Evolutionary conservation across 2,888 invertebrate species (phyloP).

Genomic region (Melanostoma scalare): DNA sequence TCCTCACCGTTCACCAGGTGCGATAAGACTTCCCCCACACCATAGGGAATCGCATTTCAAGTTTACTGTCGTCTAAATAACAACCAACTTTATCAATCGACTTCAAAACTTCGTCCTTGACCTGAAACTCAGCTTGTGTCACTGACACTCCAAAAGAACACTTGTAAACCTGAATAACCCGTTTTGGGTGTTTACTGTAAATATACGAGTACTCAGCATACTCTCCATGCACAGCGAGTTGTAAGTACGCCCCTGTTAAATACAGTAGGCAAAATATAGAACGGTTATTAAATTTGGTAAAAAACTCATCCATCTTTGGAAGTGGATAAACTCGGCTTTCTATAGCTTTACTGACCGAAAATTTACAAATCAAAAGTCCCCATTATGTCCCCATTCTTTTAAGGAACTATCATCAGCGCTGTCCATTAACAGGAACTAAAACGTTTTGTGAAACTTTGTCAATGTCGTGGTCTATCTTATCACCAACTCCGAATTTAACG

Average conservation of each 20-base stretch:
- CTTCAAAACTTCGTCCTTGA: slow-evolving; percentile 43
- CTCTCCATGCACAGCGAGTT: neutral
- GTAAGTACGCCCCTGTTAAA: neutral
- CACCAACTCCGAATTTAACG: neutral
- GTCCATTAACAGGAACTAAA: neutral
- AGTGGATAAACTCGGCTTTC: slow-evolving; percentile 40
- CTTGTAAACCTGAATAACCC: slow-evolving; percentile 10
- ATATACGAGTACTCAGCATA: neutral
- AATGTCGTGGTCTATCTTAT: neutral
- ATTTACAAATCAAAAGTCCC: neutral
- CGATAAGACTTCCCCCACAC: neutral
- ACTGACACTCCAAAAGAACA: slow-evolving; percentile 45
- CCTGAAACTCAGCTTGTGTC: slow-evolving; percentile 42
- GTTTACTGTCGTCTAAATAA: slow-evolving; percentile 36
- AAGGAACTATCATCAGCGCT: neutral
- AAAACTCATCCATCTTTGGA: slow-evolving; percentile 33
- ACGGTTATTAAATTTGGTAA: neutral
- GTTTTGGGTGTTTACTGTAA: neutral
- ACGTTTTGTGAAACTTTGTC: neutral
- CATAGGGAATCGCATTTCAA: slow-evolving; percentile 1
- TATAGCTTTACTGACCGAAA: neutral
- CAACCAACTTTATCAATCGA: slow-evolving; percentile 27
- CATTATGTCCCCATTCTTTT: neutral
- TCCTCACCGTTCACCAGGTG: slow-evolving; percentile 3
- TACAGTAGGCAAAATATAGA: neutral